These are phyloP conservation scores for Octopus bimaculoides DNA, from an alignment of 1,140 invertebrate species.

Conservation along the genomic window DNA sequence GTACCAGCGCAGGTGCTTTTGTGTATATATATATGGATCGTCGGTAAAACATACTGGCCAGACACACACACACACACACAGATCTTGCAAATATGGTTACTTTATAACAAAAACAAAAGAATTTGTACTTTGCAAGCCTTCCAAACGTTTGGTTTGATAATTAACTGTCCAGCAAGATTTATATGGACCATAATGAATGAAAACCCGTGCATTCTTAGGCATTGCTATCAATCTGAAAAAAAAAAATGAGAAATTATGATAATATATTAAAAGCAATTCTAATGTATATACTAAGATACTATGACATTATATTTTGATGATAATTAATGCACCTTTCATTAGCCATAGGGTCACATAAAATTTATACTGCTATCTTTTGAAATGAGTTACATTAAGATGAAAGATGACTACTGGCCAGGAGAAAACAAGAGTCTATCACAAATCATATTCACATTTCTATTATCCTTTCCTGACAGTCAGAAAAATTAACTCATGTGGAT, in stretches of 20 bases:
- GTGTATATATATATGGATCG: background rate
- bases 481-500: too few species aligned
- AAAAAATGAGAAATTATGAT: background rate
- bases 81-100: background rate
- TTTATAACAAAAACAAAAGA: background rate
- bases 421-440: too few species aligned
- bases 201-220: slow-evolving; percentile 32
- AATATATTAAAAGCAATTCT: background rate
- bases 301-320: too few species aligned
- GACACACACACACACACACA: background rate
- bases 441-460: too few species aligned
- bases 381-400: too few species aligned
- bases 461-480: too few species aligned
- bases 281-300: too few species aligned
- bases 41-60: background rate
- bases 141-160: slow-evolving; percentile 30
- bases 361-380: too few species aligned
- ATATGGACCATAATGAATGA: slow-evolving; percentile 43
- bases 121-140: slow-evolving; percentile 32
- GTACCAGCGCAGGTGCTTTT: background rate
- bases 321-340: too few species aligned
- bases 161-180: slow-evolving; percentile 33
- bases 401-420: too few species aligned
- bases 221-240: slow-evolving; percentile 18
- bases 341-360: too few species aligned